These are phyloP conservation scores for Limnephilus marmoratus DNA, from an alignment of 2,888 invertebrate genomes.

Conservation along the genomic window DNA sequence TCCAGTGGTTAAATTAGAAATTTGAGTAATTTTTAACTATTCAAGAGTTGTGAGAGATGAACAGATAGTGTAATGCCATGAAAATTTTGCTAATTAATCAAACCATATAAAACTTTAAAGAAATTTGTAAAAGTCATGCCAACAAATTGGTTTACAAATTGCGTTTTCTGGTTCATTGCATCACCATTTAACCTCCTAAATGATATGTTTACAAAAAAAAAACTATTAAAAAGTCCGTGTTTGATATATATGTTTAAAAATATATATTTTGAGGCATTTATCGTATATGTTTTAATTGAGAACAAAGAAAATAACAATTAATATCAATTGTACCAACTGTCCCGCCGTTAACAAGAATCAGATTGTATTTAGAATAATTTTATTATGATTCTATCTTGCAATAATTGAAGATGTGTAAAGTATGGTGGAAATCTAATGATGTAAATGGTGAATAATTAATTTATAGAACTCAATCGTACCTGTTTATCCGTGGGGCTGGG, in stretches of 20 bases:
- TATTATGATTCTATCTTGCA: not conserved
- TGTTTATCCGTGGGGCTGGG: constrained; percentile 76
- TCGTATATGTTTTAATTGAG: not conserved
- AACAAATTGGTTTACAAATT: too few species aligned
- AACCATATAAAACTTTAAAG: not conserved
- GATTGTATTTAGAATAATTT: not conserved
- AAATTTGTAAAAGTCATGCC: too few species aligned
- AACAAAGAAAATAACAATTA: not conserved
- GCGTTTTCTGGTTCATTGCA: not conserved
- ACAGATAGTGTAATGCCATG: not conserved
- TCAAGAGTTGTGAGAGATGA: not conserved
- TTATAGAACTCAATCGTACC: constrained; percentile 69
- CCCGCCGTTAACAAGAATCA: not conserved
- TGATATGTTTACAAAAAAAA: not conserved
- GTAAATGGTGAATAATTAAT: not conserved
- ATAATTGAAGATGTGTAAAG: not conserved
- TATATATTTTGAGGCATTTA: not conserved
- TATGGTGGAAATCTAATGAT: not conserved
- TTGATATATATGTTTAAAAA: too few species aligned
- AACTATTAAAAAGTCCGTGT: not conserved
- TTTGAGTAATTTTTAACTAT: not conserved
- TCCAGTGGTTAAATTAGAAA: too few species aligned
- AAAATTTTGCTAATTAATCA: not conserved
- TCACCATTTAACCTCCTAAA: too few species aligned
- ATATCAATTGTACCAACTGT: not conserved